phyloP scores from a whole-genome alignment of 2,113 vertebrate genomes.

The Pica pica region DNA sequence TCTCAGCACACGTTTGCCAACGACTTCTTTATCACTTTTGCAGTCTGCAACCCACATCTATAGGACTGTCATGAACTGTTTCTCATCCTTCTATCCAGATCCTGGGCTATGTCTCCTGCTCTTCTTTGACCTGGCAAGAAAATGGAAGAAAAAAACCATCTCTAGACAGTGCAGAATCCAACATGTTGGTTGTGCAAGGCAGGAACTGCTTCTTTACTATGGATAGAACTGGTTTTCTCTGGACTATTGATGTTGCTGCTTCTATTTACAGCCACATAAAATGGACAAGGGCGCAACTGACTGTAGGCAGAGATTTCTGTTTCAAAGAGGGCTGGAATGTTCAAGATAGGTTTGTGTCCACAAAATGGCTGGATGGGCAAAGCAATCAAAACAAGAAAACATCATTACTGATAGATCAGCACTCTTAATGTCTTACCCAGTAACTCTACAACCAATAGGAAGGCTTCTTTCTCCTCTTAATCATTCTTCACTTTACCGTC shows the following conservation, averaged over 20 bases:
- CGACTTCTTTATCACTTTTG: accelerated
- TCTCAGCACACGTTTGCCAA: accelerated
- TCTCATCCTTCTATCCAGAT: neutral
- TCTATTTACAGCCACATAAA: neutral
- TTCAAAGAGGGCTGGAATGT: neutral
- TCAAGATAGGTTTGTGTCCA: neutral
- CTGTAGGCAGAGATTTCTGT: neutral
- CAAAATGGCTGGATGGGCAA: neutral
- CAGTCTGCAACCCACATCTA: neutral
- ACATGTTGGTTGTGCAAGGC: neutral
- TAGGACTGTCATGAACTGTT: neutral
- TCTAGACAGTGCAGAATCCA: neutral
- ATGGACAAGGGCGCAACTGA: neutral
- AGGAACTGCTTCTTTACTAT: neutral
- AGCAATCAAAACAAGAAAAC: neutral
- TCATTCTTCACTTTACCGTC: neutral
- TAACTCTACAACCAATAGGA: neutral
- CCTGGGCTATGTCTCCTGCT: neutral
- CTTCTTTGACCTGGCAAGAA: neutral
- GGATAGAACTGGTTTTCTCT: neutral
- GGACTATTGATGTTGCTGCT: neutral
- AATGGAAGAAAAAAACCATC: neutral
- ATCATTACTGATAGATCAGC: neutral
- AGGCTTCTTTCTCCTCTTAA: neutral
- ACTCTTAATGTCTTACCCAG: neutral